Conservation (phyloP, 2,888 invertebrate genomes). For the Tyria jacobaeae region DNA sequence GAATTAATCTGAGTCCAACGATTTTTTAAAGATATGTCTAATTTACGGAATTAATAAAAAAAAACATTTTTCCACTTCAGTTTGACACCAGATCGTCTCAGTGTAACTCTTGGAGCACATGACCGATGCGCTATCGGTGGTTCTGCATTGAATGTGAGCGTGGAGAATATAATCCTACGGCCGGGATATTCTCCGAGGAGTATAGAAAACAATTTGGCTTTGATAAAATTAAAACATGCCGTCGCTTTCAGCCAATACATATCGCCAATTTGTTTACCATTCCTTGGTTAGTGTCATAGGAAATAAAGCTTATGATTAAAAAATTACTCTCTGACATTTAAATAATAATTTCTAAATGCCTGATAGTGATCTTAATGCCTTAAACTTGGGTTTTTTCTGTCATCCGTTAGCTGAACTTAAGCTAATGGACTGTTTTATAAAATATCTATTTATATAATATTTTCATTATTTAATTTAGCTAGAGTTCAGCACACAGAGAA, state of each 20-base stretch:
- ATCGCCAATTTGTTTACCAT: constrained; percentile 87
- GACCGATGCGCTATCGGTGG: constrained; percentile 82
- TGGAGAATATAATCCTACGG: constrained; percentile 81
- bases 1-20: background rate
- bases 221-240: constrained; percentile 84
- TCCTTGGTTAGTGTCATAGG: constrained; percentile 65
- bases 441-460: too few species aligned
- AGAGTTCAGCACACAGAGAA: too few species aligned
- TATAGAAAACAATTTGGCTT: constrained; percentile 86
- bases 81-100: constrained; percentile 70
- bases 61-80: constrained; percentile 11
- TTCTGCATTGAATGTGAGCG: constrained; percentile 81
- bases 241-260: constrained; percentile 81
- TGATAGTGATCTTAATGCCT: too few species aligned
- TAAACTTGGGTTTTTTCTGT: too few species aligned
- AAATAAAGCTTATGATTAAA: background rate
- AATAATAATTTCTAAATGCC: too few species aligned
- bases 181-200: constrained; percentile 83
- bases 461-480: too few species aligned
- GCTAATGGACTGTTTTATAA: too few species aligned
- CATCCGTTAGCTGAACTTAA: too few species aligned
- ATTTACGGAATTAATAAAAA: background rate
- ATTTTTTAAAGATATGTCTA: background rate
- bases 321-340: too few species aligned
- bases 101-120: constrained; percentile 84